Evolutionary conservation across 2,888 invertebrate genomes (phyloP).

Genomic region (Cerastis leucographa): DNA sequence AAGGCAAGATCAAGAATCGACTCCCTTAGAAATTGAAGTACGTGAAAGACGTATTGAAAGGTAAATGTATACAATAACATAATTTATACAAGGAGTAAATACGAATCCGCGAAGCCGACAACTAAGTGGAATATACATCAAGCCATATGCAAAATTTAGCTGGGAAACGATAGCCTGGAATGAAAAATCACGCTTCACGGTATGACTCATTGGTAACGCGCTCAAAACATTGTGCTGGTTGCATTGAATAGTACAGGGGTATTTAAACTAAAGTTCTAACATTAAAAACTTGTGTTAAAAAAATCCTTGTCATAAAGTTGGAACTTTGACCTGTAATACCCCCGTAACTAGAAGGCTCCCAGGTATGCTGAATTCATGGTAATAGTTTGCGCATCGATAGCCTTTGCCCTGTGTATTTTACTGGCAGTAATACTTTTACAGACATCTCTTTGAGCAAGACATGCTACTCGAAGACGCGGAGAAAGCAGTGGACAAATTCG

Average conservation of each 20-base stretch:
- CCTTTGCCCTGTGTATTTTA: background rate
- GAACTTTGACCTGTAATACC: too few relatives aligned
- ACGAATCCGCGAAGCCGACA: background rate
- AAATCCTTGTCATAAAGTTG: too few relatives aligned
- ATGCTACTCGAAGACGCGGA: conserved; percentile 91
- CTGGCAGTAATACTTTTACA: conserved; percentile 55
- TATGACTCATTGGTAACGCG: too few relatives aligned
- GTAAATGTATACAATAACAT: conserved; percentile 69
- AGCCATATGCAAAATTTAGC: background rate
- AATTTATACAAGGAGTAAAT: background rate
- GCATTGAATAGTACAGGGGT: too few relatives aligned
- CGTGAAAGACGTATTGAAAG: conserved; percentile 88
- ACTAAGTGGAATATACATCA: background rate
- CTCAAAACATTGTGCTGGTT: too few relatives aligned
- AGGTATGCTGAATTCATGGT: background rate
- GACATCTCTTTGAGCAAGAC: conserved; percentile 92
- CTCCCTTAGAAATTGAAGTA: conserved; percentile 90
- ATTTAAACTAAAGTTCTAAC: too few relatives aligned
- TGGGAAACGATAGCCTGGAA: background rate
- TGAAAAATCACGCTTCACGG: too few relatives aligned
- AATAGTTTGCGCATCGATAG: background rate
- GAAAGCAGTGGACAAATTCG: conserved; percentile 91
- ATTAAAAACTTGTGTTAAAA: too few relatives aligned
- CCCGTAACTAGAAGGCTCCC: too few relatives aligned
- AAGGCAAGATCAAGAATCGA: conserved; percentile 82